These are phyloP conservation scores for Drosophila trichaetosa DNA, from an alignment of 2,888 invertebrate species.

Conservation along the genomic window DNA sequence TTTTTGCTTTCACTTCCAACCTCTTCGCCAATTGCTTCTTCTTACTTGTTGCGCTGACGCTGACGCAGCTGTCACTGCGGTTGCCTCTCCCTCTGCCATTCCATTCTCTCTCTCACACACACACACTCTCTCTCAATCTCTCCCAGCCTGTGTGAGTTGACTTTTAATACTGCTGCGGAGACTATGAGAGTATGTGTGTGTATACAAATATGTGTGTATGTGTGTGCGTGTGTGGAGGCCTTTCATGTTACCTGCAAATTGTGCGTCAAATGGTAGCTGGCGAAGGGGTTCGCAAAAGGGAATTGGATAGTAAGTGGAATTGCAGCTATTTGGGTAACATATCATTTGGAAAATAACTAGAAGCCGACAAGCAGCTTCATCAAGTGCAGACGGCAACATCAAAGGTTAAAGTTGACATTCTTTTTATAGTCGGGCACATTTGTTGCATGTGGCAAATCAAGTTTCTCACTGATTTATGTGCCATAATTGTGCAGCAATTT, in stretches of 20 bases:
- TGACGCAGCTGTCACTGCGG: slow-evolving; percentile 60
- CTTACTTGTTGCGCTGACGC: slow-evolving; percentile 74
- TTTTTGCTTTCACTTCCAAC: slow-evolving; percentile 44
- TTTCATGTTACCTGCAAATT: slow-evolving; percentile 47
- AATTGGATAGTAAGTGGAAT: slow-evolving; percentile 10
- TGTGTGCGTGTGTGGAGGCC: slow-evolving; percentile 25
- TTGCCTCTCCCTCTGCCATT: slow-evolving; percentile 20
- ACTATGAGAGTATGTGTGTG: neutral
- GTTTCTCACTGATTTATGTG: neutral
- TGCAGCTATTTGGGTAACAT: slow-evolving; percentile 42
- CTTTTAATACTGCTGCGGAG: slow-evolving; percentile 19
- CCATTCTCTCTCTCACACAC: slow-evolving; percentile 1
- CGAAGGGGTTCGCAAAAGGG: neutral
- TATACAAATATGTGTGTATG: neutral
- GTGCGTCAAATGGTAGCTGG: slow-evolving; percentile 42
- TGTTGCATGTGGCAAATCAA: slow-evolving; percentile 1
- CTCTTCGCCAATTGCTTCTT: slow-evolving; percentile 56
- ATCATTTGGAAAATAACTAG: slow-evolving; percentile 27
- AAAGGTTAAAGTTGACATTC: slow-evolving; percentile 14
- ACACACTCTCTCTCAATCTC: neutral
- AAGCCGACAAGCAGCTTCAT: slow-evolving; percentile 12
- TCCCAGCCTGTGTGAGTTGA: slow-evolving; percentile 14
- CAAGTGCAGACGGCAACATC: slow-evolving; percentile 13
- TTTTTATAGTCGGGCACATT: neutral
- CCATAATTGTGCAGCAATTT: neutral